Percentiles rank a stretch among this genome's conserved stretches.
Conservation (phyloP, 1,140 invertebrate genomes). For the Propsilocerus akamusi region DNA sequence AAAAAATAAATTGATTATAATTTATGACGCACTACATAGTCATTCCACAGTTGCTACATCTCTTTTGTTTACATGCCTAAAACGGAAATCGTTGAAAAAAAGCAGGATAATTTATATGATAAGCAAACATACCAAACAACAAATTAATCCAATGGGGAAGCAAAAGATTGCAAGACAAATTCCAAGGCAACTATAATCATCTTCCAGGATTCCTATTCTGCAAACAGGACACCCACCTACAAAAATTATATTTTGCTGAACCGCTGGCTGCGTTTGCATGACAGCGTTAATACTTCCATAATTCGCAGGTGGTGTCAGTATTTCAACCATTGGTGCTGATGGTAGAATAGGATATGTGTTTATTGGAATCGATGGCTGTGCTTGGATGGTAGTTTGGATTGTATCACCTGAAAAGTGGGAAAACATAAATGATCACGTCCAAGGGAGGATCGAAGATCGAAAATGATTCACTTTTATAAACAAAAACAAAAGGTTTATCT, state of each 20-base stretch:
- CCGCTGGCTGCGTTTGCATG: background rate
- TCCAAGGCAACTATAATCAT: conserved; percentile 56
- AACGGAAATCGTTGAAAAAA: too few relatives aligned
- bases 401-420: background rate
- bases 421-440: background rate
- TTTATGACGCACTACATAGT: background rate
- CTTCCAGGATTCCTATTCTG: conserved; percentile 56
- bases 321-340: background rate
- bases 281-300: background rate
- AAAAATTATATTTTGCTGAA: conserved; percentile 22
- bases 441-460: too few relatives aligned
- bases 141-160: conserved; percentile 62
- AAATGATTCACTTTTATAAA: background rate
- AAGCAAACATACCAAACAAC: too few relatives aligned
- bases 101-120: too few relatives aligned
- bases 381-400: background rate
- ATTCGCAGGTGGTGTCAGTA: background rate
- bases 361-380: background rate
- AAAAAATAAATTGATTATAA: background rate
- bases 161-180: conserved; percentile 62
- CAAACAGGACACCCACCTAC: conserved; percentile 62
- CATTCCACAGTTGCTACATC: background rate
- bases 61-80: background rate
- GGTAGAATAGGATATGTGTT: background rate
- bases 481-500: background rate